A percentile compares a stretch with the other conserved stretches of the same genome.
These are phyloP conservation scores for Hoplias malabaricus DNA, from an alignment of 2,113 vertebrate genomes.

Conservation along the genomic window DNA sequence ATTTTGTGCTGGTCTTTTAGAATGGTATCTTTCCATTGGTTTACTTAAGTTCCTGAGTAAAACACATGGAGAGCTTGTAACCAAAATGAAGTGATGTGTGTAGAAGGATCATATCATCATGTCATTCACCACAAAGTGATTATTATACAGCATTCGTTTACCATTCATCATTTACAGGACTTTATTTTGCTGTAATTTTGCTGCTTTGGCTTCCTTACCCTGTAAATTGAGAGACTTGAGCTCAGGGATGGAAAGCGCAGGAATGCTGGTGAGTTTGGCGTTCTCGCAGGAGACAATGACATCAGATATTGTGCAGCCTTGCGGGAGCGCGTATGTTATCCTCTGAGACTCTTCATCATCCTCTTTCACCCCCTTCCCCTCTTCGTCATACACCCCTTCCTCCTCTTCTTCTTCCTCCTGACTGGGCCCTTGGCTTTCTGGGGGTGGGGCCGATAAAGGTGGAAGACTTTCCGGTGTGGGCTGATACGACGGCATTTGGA, in stretches of 20 bases:
- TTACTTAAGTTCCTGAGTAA: no score
- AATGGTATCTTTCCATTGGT: no score
- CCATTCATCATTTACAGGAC: not conserved
- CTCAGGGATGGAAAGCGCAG: conserved; percentile 80
- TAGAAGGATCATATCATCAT: no score
- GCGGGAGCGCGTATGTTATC: conserved; percentile 72
- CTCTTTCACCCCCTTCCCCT: not conserved
- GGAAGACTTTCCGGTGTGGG: conserved; percentile 44
- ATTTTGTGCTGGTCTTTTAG: no score
- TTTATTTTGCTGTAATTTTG: not conserved
- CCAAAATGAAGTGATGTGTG: no score
- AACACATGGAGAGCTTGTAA: no score
- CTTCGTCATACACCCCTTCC: conserved; percentile 15
- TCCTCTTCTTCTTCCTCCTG: conserved; percentile 25
- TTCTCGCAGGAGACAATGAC: conserved; percentile 82
- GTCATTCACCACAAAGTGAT: no score
- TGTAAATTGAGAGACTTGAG: conserved; percentile 85
- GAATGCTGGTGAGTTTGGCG: conserved; percentile 79
- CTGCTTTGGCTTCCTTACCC: conserved; percentile 73
- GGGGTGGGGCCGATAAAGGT: conserved; percentile 28
- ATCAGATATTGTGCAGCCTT: conserved; percentile 80
- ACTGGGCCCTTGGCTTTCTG: conserved; percentile 36
- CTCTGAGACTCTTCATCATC: conserved; percentile 38
- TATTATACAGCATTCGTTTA: no score
- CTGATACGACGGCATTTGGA: conserved; percentile 67